A percentile compares a stretch with the other conserved stretches of the same genome.
Evolutionary conservation across 1,140 invertebrate species (phyloP).

Genomic region (Bombus difficillimus): DNA sequence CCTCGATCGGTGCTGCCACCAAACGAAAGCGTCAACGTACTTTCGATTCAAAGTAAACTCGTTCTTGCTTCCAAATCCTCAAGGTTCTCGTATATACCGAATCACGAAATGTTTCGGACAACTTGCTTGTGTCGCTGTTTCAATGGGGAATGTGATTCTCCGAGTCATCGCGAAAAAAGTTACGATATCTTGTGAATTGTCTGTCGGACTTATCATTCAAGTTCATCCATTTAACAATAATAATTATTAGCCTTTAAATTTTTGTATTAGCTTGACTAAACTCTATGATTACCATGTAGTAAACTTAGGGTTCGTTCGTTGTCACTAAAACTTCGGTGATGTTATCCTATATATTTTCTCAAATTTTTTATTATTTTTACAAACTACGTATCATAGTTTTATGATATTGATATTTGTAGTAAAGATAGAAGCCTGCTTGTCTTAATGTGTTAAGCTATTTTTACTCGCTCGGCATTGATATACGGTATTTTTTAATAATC

Average conservation of each 20-base stretch:
- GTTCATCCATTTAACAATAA: not conserved
- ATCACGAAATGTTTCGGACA: not conserved
- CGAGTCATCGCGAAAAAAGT: constrained; percentile 11
- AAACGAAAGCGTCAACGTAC: constrained; percentile 23
- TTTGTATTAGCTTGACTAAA: too few species aligned
- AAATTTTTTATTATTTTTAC: not conserved
- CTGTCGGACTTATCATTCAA: not conserved
- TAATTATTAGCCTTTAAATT: not conserved
- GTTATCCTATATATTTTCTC: too few species aligned
- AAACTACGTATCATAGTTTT: not conserved
- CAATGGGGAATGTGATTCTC: not conserved
- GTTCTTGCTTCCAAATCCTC: not conserved
- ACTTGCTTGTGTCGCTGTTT: not conserved
- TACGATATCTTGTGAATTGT: not conserved
- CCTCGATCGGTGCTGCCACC: constrained; percentile 55
- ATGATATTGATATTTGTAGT: not conserved
- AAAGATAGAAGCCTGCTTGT: not conserved
- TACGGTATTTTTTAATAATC: not conserved
- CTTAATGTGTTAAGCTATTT: too few species aligned
- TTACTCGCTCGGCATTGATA: not conserved
- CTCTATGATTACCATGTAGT: not conserved
- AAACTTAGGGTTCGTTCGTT: not conserved
- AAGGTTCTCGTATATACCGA: not conserved
- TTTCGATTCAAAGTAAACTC: constrained; percentile 18
- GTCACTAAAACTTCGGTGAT: not conserved